A percentile compares a stretch with the other conserved stretches of the same genome.
Conservation (phyloP, 2,113 vertebrate species). For the Tenebrosternarchus preto region DNA sequence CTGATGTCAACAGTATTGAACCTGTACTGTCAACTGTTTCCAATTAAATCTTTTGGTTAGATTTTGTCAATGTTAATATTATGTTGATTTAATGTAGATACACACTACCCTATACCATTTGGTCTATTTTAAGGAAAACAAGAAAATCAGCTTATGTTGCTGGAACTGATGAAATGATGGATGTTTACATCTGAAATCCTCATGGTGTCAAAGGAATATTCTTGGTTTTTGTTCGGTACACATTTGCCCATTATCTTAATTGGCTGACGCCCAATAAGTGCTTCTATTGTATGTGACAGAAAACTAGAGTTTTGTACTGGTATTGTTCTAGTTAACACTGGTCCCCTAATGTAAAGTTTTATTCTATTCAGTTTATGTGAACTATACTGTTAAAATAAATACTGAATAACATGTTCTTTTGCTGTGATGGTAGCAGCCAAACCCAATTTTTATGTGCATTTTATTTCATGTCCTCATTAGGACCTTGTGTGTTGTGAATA, state of each 20-base stretch:
- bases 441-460: too few relatives aligned
- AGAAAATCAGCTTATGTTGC: neutral
- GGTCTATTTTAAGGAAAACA: conserved; percentile 45
- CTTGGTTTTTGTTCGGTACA: neutral
- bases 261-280: neutral
- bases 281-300: neutral
- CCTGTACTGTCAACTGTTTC: conserved; percentile 1
- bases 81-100: conserved; percentile 4
- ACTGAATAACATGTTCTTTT: neutral
- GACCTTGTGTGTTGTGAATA: conserved; percentile 53
- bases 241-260: neutral
- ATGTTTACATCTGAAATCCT: neutral
- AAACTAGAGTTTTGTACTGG: conserved; percentile 6
- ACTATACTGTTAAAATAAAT: neutral
- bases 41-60: conserved; percentile 62
- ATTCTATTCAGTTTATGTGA: neutral
- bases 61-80: conserved; percentile 24
- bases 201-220: neutral
- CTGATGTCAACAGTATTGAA: conserved; percentile 33
- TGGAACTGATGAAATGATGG: neutral
- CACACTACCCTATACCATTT: neutral
- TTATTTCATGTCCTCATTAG: conserved; percentile 53
- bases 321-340: neutral
- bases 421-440: neutral
- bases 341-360: neutral